A percentile compares a stretch with the other conserved stretches of the same genome.
Evolutionary conservation across 2,888 invertebrate genomes (phyloP).

Genomic region (Molorchus minor): DNA sequence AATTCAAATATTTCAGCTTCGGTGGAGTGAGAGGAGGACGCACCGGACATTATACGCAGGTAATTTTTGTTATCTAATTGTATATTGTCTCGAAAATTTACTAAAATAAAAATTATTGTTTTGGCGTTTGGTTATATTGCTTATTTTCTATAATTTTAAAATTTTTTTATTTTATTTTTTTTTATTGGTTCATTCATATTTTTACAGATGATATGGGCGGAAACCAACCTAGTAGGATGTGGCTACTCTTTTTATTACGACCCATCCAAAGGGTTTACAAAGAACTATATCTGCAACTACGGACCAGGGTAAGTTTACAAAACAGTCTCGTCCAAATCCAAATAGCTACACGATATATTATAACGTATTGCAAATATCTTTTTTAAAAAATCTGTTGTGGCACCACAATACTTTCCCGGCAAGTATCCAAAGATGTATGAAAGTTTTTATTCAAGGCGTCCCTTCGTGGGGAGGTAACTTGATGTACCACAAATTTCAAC

Average conservation of each 20-base stretch:
- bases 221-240: constrained; percentile 85
- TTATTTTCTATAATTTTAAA: background rate
- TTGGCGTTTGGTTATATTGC: no score
- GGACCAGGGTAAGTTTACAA: constrained; percentile 51
- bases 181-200: background rate
- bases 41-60: constrained; percentile 88
- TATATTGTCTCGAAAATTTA: no score
- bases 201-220: constrained; percentile 85
- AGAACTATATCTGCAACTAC: constrained; percentile 55
- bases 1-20: constrained; percentile 69
- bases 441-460: no score
- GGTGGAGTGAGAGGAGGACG: constrained; percentile 68
- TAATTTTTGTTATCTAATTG: constrained; percentile 56
- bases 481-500: no score
- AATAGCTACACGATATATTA: no score
- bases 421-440: no score
- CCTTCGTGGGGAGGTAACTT: no score
- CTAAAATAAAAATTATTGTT: no score
- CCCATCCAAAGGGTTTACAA: constrained; percentile 74
- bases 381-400: no score
- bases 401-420: no score
- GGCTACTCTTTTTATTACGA: constrained; percentile 87
- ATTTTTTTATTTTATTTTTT: background rate
- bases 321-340: no score
- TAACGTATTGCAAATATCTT: no score